Conservation (phyloP, 2,797 vertebrate genomes). For the Pseudopleuronectes americanus region DNA sequence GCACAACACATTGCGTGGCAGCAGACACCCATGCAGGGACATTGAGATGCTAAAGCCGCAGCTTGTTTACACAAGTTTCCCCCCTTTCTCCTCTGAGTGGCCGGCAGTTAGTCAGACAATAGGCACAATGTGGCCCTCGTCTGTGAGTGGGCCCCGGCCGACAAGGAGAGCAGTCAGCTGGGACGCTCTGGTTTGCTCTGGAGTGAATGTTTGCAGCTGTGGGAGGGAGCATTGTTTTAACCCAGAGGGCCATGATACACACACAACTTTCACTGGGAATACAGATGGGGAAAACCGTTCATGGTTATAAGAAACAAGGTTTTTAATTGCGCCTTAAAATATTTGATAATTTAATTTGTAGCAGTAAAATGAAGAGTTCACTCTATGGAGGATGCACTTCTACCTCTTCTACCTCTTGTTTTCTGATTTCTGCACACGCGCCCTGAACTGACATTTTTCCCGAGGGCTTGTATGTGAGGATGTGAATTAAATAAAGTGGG, state of each 20-base stretch:
- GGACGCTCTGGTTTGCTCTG: conserved; percentile 80
- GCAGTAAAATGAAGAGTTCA: not conserved
- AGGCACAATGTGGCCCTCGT: conserved; percentile 80
- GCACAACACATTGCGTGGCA: conserved; percentile 69
- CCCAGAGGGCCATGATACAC: conserved; percentile 59
- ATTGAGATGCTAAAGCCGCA: conserved; percentile 82
- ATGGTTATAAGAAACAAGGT: not conserved
- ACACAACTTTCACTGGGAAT: conserved; percentile 7
- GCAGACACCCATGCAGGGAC: conserved; percentile 81
- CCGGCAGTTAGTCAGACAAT: conserved; percentile 82
- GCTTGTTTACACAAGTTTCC: conserved; percentile 85
- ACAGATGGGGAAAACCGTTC: not conserved
- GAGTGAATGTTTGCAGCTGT: conserved; percentile 82
- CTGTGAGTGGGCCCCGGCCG: conserved; percentile 80
- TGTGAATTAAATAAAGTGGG: no score
- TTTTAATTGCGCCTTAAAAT: not conserved
- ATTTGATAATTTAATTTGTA: not conserved
- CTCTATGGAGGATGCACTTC: not conserved
- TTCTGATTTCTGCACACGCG: not conserved
- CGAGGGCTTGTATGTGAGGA: no score
- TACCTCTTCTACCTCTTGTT: not conserved
- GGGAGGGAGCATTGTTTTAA: conserved; percentile 86
- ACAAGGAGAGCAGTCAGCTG: conserved; percentile 76
- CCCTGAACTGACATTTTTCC: no score
- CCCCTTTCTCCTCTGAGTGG: conserved; percentile 76